Evolutionary conservation across 2,797 vertebrate genomes (phyloP), one percentile per base, ranked within the genome.

Genomic region (Atherinosoma microstoma): DNA sequence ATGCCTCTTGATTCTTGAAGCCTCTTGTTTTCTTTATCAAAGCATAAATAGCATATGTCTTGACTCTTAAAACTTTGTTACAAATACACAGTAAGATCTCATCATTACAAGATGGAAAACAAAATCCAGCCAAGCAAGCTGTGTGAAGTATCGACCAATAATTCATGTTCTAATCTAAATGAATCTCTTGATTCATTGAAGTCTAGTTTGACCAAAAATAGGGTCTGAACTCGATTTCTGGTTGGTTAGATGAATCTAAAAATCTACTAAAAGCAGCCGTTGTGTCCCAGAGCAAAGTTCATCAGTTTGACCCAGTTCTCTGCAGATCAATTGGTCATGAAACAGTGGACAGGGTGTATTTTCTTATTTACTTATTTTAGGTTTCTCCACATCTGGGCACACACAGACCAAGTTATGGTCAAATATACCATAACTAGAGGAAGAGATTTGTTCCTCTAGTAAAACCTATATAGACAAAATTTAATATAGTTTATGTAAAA

Each of bases 121-220:
- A 16, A 16, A 32, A 13, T 24, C 54, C 42, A 24, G 32, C 30
- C 22, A 3, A 20, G 27, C 1, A 15, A 16, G 18, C 30, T 13
- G 30, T 0, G 35, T 22, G 60, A 77, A 64, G 13, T 45, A 74
- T 80, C 62, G 73, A 8, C 75, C 2, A 12, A 75, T 56, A 58
- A 38, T 70, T 78, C 63, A 42, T 69, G 73, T 74, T 76, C 62
- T 36, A 72, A 81, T 83, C 77, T 58, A 74, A 83, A 88, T 70
- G 36, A 67, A 73, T 10, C n/a, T 73, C 84, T 85, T 69, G 82
- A 87, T 85, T 87, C 84, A 27, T 27, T 27, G 67, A 24, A 64
- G 75, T 64, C 56, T n/a, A n/a, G 47, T 53, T 73, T 4, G 64
- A 81, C 83, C 67, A 58, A 79, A 80, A 84, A 78, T 66, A 66